Evolutionary conservation across 1,140 invertebrate species (phyloP).

Genomic region (Drosophila teissieri): DNA sequence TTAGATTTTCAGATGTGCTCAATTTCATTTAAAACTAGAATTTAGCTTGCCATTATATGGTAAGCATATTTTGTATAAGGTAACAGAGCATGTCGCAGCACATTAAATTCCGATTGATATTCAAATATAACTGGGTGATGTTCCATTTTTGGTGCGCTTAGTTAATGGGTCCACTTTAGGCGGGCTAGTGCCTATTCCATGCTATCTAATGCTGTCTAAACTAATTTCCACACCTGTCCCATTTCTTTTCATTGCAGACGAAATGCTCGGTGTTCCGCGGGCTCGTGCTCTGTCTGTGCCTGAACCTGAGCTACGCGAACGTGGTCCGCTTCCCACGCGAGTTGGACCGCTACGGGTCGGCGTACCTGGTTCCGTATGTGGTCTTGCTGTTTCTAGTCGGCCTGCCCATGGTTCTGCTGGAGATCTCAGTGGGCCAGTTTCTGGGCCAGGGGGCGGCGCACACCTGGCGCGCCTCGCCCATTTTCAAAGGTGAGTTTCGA

Average conservation of each 20-base stretch:
- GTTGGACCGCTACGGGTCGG: conserved; percentile 79
- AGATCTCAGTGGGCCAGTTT: conserved; percentile 84
- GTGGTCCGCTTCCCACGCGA: conserved; percentile 84
- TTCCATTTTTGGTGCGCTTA: not conserved
- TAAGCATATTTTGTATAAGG: no score
- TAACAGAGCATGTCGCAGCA: no score
- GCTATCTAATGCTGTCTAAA: no score
- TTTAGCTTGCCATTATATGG: no score
- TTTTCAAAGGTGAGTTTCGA: conserved; percentile 81
- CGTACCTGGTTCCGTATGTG: conserved; percentile 82
- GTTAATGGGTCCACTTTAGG: not conserved
- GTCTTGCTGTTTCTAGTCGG: conserved; percentile 83
- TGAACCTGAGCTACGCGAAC: conserved; percentile 83
- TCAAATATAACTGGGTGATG: not conserved
- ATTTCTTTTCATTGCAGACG: conserved; percentile 59
- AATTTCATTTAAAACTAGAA: no score
- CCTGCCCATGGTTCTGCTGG: conserved; percentile 81
- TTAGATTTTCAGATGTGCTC: no score
- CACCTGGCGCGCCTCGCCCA: conserved; percentile 84
- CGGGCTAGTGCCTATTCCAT: not conserved
- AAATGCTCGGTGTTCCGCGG: conserved; percentile 84
- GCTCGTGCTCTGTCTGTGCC: conserved; percentile 81
- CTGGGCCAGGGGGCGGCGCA: conserved; percentile 83
- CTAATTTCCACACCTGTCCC: not conserved
- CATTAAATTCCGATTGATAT: not conserved